Base-by-base conservation (phyloP, 2,888 invertebrate species). In the Timandra comae region DNA sequence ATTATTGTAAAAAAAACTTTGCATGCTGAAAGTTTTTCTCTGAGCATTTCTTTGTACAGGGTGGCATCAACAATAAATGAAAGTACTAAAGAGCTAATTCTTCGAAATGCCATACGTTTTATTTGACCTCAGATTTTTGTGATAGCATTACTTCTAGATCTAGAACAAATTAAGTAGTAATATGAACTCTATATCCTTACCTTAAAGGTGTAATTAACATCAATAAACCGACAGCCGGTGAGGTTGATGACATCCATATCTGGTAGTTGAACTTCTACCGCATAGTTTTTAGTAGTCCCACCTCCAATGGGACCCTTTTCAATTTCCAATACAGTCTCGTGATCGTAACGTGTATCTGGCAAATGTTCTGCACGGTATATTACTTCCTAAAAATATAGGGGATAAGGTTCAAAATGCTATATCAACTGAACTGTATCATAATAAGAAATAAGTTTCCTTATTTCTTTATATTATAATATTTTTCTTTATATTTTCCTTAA, bases 191-290 rank as follows among this genome's bases (percentile, higher is more conserved):
- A 3, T 20, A 7, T 20, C 2, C 6, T 2, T 20, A 81, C 84
- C 65, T 70, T 87, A 16, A 94, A 69, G 30, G 82, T 79, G 63
- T 93, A 92, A 38, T 89, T 86, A 24, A 93, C 67, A 52, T 91
- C 88, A 48, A 94, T 93, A 40, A 90, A 88, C 16, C 87, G 80
- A 61, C 93, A 94, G 41, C 88, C 82, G 2, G 82, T 68, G 2
- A 94, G 65, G 72, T 92, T 92, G 29, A 90, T 90, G 2, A 92
- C 89, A 7, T 92, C 91, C 50, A 92, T 57, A 4, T 90, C 45
- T 52, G 94, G 93, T 38, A 94, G 85, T 12, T 85, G 86, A 51
- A 94, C 69, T 42, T 88, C 87, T 35, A 91, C 87, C 19, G 87
- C 82, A 87, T 90, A 93, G 46, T 87, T 88, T 12, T 89, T 86